These are phyloP conservation scores for Mongoloraphidia duomilia DNA, from an alignment of 2,888 invertebrate species.

Conservation along the genomic window DNA sequence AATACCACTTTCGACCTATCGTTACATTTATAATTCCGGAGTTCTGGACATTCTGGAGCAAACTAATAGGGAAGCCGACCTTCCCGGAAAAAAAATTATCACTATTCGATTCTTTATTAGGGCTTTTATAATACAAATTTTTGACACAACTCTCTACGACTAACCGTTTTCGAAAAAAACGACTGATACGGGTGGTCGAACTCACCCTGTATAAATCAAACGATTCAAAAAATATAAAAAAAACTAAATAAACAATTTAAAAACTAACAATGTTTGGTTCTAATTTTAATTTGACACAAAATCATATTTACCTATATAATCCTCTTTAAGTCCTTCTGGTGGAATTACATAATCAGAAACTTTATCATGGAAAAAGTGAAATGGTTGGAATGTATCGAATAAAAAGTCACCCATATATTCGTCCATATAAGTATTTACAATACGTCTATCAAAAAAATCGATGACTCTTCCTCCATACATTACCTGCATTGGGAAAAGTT, in stretches of 20 bases:
- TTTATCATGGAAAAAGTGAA: slow-evolving; percentile 70
- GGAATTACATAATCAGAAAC: slow-evolving; percentile 69
- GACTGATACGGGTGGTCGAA: too few relatives aligned
- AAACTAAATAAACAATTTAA: slow-evolving; percentile 8
- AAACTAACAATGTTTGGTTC: not conserved
- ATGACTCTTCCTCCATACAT: slow-evolving; percentile 93
- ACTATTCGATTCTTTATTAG: too few relatives aligned
- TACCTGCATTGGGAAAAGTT: slow-evolving; percentile 36
- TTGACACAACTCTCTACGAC: too few relatives aligned
- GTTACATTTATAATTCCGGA: too few relatives aligned
- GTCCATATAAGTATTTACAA: slow-evolving; percentile 78
- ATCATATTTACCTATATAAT: slow-evolving; percentile 47
- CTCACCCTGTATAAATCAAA: too few relatives aligned
- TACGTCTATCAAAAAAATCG: slow-evolving; percentile 78
- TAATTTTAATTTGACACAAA: not conserved
- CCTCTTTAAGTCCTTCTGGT: slow-evolving; percentile 45
- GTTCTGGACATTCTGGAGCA: too few relatives aligned
- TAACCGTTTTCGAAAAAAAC: too few relatives aligned
- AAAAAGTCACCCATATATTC: slow-evolving; percentile 92
- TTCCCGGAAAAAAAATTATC: too few relatives aligned
- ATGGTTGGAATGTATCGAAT: slow-evolving; percentile 81
- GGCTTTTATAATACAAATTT: too few relatives aligned
- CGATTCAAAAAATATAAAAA: not conserved
- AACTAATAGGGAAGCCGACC: too few relatives aligned
- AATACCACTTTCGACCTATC: too few relatives aligned